Base-by-base conservation (phyloP, 2,888 invertebrate genomes). In the Linnaemya tessellans region DNA sequence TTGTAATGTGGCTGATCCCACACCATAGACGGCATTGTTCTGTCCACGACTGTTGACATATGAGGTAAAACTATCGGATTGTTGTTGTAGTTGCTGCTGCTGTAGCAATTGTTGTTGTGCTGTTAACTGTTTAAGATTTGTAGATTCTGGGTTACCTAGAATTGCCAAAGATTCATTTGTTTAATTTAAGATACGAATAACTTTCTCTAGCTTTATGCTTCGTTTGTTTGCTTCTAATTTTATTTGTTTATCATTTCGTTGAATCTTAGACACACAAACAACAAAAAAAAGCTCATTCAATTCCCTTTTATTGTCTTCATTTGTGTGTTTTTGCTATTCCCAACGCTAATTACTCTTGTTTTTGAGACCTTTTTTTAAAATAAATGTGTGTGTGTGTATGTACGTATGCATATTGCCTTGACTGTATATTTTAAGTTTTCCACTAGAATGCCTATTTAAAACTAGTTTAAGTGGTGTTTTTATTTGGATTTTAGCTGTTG, bases 21-120 rank as follows among this genome's bases (percentile, higher is more conserved):
- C 65, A 22, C 54, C 68, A 67, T 65, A 81, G 46, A 68, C 78
- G 13, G 62, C 82, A 70, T 79, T 96, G 91, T 94, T 96, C 93
- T 96, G 96, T 90, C 95, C 95, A 90, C 94, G 95, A 88, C 95
- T 95, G 87, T 93, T 93, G 84, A 93, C 93, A 88, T 93, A 93
- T 90, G 92, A 92, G 90, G 87, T 81, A 83, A 85, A 85, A 22
- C 85, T 82, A 67, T 85, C 82, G 11, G 54, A 15, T 15, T 70
- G 81, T 35, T 80, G 80, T 51, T 80, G 80, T 41, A 74, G 73
- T 5, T 80, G 73, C 15, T 68, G 80, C 35, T 74, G 80, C 18
- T 80, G 71, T 65, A 68, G 70, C 5, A 80, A 56, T 60, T 80
- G 80, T 41, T 74, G 80, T 22, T 77, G 77, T 0, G 80, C 46